Evolutionary conservation across 2,113 vertebrate genomes (phyloP).

Genomic region (Odocoileus hemionus): DNA sequence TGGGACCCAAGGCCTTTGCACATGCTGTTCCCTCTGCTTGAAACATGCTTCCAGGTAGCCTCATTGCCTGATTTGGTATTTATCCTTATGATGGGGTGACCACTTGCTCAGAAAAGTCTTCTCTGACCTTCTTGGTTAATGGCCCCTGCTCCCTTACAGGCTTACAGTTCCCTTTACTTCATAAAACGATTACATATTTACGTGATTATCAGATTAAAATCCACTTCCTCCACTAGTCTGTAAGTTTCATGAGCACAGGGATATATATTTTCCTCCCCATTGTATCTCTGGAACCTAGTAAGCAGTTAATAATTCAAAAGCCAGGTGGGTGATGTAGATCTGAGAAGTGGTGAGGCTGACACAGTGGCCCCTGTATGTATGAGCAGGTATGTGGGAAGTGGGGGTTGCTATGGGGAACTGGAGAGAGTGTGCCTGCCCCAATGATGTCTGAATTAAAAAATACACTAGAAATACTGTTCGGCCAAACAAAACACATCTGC

Average conservation of each 20-base stretch:
- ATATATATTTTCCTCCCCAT: not conserved
- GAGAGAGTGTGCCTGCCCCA: not conserved
- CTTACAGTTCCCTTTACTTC: not conserved
- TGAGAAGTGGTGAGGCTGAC: not conserved
- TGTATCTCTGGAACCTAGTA: not conserved
- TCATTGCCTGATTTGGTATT: not conserved
- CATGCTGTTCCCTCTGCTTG: not conserved
- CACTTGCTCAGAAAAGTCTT: not conserved
- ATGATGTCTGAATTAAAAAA: not conserved
- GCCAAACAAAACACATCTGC: not conserved
- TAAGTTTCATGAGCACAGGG: not conserved
- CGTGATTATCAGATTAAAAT: not conserved
- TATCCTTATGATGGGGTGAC: rapidly evolving
- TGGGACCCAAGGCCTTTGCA: not conserved
- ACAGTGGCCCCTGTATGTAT: not conserved
- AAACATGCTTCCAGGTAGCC: not conserved
- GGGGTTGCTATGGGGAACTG: not conserved
- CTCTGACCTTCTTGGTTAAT: not conserved
- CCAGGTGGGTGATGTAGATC: not conserved
- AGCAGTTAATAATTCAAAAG: not conserved
- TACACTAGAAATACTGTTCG: not conserved
- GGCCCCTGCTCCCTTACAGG: not conserved
- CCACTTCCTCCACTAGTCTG: not conserved
- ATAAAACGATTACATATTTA: not conserved
- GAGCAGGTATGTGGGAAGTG: rapidly evolving